phyloP scores from a whole-genome alignment of 2,888 invertebrate species.

The Apodemia zela region DNA sequence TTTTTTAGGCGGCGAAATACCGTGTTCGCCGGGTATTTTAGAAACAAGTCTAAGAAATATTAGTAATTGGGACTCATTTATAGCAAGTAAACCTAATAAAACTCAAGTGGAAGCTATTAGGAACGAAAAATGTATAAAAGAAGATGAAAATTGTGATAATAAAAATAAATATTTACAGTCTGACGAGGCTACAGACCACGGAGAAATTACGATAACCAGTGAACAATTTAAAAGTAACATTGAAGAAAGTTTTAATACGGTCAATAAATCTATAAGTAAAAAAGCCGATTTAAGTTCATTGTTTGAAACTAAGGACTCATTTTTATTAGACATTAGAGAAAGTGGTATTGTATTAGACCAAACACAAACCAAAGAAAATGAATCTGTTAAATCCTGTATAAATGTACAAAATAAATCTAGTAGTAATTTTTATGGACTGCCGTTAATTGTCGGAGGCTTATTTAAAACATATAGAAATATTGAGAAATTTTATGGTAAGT shows the following conservation, averaged over 20 bases:
- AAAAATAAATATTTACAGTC: neutral
- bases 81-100: conserved; percentile 37
- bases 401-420: conserved; percentile 28
- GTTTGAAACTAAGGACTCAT: conserved; percentile 67
- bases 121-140: neutral
- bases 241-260: conserved; percentile 68
- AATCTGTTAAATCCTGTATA: conserved; percentile 31
- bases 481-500: conserved; percentile 88
- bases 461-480: conserved; percentile 90
- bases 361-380: conserved; percentile 30
- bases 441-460: conserved; percentile 84
- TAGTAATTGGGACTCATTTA: conserved; percentile 50
- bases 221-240: conserved; percentile 45
- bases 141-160: neutral
- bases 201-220: conserved; percentile 21
- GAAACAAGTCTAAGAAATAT: conserved; percentile 40
- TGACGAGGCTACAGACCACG: neutral
- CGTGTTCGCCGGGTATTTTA: conserved; percentile 49
- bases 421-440: conserved; percentile 88
- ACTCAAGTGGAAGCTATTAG: neutral
- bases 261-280: conserved; percentile 75
- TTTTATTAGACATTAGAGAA: conserved; percentile 61
- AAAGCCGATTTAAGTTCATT: conserved; percentile 47
- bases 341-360: conserved; percentile 41
- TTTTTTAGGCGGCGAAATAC: conserved; percentile 44